These are phyloP conservation scores for Isotomurus palustris DNA, from an alignment of 2,888 invertebrate species.

Conservation along the genomic window DNA sequence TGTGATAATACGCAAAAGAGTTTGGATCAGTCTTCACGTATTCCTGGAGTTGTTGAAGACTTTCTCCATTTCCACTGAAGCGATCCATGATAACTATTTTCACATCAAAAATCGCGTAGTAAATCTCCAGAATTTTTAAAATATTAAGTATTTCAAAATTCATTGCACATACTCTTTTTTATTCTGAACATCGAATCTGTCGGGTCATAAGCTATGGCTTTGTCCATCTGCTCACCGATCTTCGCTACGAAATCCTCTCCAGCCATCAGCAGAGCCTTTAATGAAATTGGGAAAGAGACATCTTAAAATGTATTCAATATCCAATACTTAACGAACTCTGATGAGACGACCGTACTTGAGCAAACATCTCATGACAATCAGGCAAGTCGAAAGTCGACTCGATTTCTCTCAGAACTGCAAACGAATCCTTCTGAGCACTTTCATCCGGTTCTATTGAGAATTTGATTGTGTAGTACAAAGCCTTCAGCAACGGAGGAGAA, in stretches of 20 bases:
- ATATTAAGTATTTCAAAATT: neutral
- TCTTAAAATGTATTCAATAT: neutral
- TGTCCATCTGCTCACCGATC: neutral
- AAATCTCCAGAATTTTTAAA: neutral
- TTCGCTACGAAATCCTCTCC: neutral
- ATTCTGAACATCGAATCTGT: conserved; percentile 5
- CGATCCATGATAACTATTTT: conserved; percentile 12
- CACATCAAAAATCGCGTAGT: neutral
- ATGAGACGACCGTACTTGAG: conserved; percentile 18
- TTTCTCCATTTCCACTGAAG: neutral
- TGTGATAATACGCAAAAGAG: conserved; percentile 19
- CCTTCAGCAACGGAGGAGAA: neutral
- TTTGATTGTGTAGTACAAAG: conserved; percentile 5
- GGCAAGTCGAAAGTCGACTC: conserved; percentile 23
- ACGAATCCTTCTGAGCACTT: neutral
- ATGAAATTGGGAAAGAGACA: neutral
- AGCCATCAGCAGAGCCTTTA: conserved; percentile 1
- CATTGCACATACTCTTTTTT: conserved; percentile 8
- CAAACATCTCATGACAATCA: conserved; percentile 28
- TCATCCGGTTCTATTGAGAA: conserved; percentile 3
- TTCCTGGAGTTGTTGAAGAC: conserved; percentile 2
- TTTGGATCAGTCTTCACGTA: conserved; percentile 14
- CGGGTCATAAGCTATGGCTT: conserved; percentile 12
- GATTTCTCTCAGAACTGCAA: conserved; percentile 8
- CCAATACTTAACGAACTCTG: neutral